Conservation (phyloP, 1,140 invertebrate species). For the Manduca sexta region DNA sequence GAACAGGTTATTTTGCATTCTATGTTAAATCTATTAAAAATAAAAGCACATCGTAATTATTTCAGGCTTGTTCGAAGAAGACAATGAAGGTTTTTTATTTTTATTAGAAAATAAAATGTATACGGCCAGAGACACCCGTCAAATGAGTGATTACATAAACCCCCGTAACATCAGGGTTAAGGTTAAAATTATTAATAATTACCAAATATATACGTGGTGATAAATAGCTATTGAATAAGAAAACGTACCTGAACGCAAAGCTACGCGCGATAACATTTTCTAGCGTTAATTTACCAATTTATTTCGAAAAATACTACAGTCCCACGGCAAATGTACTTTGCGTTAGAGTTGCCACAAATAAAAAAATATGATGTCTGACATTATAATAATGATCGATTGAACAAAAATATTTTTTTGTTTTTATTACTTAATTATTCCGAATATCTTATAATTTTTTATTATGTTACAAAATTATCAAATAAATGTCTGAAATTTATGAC, state of each 20-base stretch:
- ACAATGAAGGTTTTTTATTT: too few relatives aligned
- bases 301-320: conserved; percentile 39
- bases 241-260: conserved; percentile 67
- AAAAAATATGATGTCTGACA: too few relatives aligned
- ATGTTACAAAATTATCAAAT: too few relatives aligned
- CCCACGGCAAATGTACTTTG: conserved; percentile 42
- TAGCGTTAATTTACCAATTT: conserved; percentile 27
- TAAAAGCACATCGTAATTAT: too few relatives aligned
- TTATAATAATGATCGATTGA: too few relatives aligned
- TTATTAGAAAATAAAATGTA: not conserved
- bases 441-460: too few relatives aligned
- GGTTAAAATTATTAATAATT: conserved; percentile 26
- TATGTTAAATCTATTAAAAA: too few relatives aligned
- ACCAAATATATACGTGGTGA: not conserved
- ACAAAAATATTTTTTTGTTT: too few relatives aligned
- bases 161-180: conserved; percentile 34
- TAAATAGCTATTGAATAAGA: conserved; percentile 2
- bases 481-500: too few relatives aligned
- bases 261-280: conserved; percentile 69
- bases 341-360: conserved; percentile 38
- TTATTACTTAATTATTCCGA: too few relatives aligned
- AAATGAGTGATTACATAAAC: conserved; percentile 69
- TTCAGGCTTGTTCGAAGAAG: too few relatives aligned
- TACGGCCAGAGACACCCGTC: conserved; percentile 30
- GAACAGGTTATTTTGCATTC: too few relatives aligned